phyloP scores from a whole-genome alignment of 2,888 invertebrate genomes.

The Gnatocerus cornutus region DNA sequence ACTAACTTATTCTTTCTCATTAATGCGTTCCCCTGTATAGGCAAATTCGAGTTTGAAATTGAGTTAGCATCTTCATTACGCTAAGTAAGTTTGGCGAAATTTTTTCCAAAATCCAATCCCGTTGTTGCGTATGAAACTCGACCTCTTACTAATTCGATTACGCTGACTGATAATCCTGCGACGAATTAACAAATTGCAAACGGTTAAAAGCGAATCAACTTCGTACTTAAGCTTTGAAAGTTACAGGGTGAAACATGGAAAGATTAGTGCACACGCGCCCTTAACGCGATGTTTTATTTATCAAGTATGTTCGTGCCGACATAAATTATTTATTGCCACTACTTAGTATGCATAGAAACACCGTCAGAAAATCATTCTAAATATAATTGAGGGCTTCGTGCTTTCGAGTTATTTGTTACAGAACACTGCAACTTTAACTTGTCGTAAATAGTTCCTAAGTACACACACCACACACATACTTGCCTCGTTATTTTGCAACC shows the following conservation, averaged over 20 bases:
- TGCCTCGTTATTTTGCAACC: conserved; percentile 59
- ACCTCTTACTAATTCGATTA: conserved; percentile 26
- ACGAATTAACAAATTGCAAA: conserved; percentile 33
- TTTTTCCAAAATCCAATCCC: conserved; percentile 61
- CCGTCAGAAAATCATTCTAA: conserved; percentile 58
- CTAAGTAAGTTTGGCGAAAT: conserved; percentile 64
- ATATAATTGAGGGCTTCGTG: conserved; percentile 56
- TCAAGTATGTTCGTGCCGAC: conserved; percentile 34
- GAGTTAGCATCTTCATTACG: conserved; percentile 67
- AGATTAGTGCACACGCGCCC: background rate
- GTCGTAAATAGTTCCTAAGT: conserved; percentile 60
- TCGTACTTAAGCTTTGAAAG: conserved; percentile 20
- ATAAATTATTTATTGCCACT: conserved; percentile 55
- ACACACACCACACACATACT: conserved; percentile 55
- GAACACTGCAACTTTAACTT: conserved; percentile 58
- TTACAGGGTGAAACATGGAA: background rate
- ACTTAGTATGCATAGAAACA: conserved; percentile 59
- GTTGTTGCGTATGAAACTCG: conserved; percentile 48
- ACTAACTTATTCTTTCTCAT: conserved; percentile 68
- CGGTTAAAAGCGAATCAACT: conserved; percentile 36
- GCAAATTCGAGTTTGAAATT: conserved; percentile 66
- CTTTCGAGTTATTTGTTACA: conserved; percentile 61
- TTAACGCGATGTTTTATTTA: conserved; percentile 37
- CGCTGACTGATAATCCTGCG: conserved; percentile 26
- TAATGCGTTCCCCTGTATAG: conserved; percentile 63